A percentile compares a stretch with the other conserved stretches of the same genome.
Conservation (phyloP, 1,140 invertebrate species). For the Diabrotica virgifera region DNA sequence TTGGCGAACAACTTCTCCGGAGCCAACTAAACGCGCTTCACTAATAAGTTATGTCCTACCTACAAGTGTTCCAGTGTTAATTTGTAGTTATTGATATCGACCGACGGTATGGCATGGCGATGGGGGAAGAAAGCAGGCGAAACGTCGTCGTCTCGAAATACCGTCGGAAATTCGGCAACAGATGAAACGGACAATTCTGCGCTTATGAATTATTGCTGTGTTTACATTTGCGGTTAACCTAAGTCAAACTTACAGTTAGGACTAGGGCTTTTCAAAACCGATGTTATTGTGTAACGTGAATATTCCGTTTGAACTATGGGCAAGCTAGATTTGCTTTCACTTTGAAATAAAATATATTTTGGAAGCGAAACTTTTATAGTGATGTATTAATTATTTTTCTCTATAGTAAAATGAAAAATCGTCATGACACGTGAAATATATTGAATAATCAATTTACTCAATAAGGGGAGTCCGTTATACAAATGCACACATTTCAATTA, state of each 20-base stretch:
- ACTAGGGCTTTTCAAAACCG: too few relatives aligned
- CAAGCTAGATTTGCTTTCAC: too few relatives aligned
- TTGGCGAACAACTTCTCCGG: background rate
- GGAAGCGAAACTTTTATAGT: too few relatives aligned
- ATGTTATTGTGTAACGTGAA: too few relatives aligned
- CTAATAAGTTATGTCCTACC: slow-evolving; percentile 7
- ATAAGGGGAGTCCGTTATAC: too few relatives aligned
- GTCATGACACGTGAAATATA: too few relatives aligned
- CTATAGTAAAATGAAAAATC: too few relatives aligned
- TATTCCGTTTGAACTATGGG: too few relatives aligned
- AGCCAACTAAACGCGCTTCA: background rate
- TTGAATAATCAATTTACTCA: too few relatives aligned
- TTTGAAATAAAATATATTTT: too few relatives aligned
- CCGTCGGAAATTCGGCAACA: background rate
- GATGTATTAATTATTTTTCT: too few relatives aligned
- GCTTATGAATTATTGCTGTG: background rate
- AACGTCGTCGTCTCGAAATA: background rate
- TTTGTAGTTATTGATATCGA: slow-evolving; percentile 13
- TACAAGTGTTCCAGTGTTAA: slow-evolving; percentile 11
- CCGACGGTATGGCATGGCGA: background rate
- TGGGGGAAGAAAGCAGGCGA: background rate
- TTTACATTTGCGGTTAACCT: background rate
- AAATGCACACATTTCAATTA: too few relatives aligned
- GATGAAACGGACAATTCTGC: background rate
- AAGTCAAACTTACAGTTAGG: background rate